Percentiles rank a stretch among this genome's conserved stretches.
phyloP scores from a whole-genome alignment of 1,140 invertebrate genomes.

The Lepidurus packardi region DNA sequence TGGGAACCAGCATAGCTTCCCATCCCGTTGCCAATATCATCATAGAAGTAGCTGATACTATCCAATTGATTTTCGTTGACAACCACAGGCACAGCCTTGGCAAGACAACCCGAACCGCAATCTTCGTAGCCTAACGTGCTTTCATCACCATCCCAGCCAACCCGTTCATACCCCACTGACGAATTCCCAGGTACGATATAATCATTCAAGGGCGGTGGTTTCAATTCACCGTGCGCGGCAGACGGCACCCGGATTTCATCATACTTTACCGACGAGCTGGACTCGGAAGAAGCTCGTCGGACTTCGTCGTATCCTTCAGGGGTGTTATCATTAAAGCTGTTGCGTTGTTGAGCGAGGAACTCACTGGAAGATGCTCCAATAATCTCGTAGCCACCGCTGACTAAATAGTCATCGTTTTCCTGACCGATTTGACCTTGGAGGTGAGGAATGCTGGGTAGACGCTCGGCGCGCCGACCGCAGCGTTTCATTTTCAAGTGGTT shows the following conservation, averaged over 20 bases:
- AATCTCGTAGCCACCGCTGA: conserved; percentile 31
- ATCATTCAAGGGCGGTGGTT: conserved; percentile 34
- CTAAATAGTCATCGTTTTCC: conserved; percentile 35
- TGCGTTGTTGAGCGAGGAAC: conserved; percentile 23
- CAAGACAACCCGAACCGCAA: conserved; percentile 31
- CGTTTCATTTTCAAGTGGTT: conserved; percentile 28
- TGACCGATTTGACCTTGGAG: conserved; percentile 33
- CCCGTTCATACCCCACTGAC: conserved; percentile 31
- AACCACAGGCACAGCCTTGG: conserved; percentile 38
- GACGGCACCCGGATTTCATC: conserved; percentile 39
- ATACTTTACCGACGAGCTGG: conserved; percentile 34
- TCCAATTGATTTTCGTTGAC: conserved; percentile 39
- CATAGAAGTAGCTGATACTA: conserved; percentile 40
- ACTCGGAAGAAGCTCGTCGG: conserved; percentile 34
- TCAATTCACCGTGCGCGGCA: conserved; percentile 39
- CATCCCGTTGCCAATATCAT: conserved; percentile 38
- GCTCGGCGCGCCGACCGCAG: conserved; percentile 28
- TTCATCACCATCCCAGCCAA: conserved; percentile 25
- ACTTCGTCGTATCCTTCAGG: conserved; percentile 38
- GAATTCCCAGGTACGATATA: conserved; percentile 33
- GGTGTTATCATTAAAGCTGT: conserved; percentile 24
- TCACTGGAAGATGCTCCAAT: conserved; percentile 28
- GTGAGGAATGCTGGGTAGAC: conserved; percentile 28
- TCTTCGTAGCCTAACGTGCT: conserved; percentile 36
- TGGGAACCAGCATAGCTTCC: conserved; percentile 33